Base-by-base conservation (phyloP, 2,888 invertebrate species). In the Hydropsyche betteni region DNA sequence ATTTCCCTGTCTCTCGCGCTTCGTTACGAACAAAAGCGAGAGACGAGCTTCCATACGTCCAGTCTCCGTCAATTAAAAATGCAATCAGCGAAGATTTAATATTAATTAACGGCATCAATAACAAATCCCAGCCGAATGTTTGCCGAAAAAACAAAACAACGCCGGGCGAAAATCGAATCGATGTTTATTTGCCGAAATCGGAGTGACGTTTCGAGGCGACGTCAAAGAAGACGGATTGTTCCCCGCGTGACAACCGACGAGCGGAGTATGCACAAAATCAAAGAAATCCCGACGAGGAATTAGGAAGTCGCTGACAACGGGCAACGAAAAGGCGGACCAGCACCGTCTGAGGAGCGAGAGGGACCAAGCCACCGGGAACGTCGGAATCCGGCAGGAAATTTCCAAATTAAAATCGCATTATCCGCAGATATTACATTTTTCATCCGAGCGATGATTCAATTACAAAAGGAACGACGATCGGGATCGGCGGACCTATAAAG, bases 371-470 rank as follows among this genome's bases (percentile, higher is more conserved):
- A 16, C 8, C 58, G 24, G 10, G 51, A 24, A 50, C 24, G 24
- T 12, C 38, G 14, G 52, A 36, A 53, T 53, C 53, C 70, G 52
- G 36, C 33, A 51, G 70, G 70, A 55, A 38, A 55, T 72, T 58
- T 72, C 72, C 50, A 72, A 72, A 72, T 72, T 72, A 72, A 72
- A 72, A 72, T 72, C 55, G 72, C 72, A 72, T 72, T 61, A 72
- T 72, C 72, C 61, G 51, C 72, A 76, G 74, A 71, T 74, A 76
- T 74, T 76, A 76, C 69, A 74, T 76, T 76, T 76, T 74, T 76
- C 74, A 70, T 76, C 64, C 52, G 74, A 69, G 53, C 68, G 70
- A 72, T 72, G 72, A 76, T 74, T 74, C 76, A 74, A 76, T 76
- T 70, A 64, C 52, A 34, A 55, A 64, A 52, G 68, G 69, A 34